phyloP scores from a whole-genome alignment of 2,797 vertebrate species.

The Cuniculus paca region DNA sequence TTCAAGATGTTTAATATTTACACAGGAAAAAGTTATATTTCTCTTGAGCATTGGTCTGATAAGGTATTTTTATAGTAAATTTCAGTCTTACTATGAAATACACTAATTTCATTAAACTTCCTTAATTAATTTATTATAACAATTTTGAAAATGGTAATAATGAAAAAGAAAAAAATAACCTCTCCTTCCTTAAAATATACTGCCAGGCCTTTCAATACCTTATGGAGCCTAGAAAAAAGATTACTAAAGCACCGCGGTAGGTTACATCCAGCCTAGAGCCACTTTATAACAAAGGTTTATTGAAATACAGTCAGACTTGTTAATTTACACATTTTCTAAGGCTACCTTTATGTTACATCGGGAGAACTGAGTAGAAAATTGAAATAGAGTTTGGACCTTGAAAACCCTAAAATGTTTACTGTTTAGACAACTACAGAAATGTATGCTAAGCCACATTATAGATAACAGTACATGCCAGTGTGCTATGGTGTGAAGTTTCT shows the following conservation, averaged over 20 bases:
- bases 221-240: background rate
- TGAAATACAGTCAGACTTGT: background rate
- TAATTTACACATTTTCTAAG: background rate
- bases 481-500: background rate
- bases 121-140: background rate
- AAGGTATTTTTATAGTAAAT: background rate
- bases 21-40: background rate
- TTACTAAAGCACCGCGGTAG: background rate
- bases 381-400: background rate
- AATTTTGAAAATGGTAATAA: background rate
- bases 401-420: background rate
- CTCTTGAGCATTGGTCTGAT: background rate
- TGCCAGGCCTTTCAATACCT: background rate
- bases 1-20: background rate
- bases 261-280: background rate
- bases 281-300: conserved; percentile 11
- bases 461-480: background rate
- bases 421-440: background rate
- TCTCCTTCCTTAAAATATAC: background rate
- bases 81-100: background rate
- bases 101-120: background rate
- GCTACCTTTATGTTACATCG: background rate
- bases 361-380: background rate
- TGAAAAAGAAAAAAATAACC: background rate
- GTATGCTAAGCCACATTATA: background rate